These are phyloP conservation scores for Salmo trutta DNA, from an alignment of 2,797 vertebrate species.

Conservation along the genomic window DNA sequence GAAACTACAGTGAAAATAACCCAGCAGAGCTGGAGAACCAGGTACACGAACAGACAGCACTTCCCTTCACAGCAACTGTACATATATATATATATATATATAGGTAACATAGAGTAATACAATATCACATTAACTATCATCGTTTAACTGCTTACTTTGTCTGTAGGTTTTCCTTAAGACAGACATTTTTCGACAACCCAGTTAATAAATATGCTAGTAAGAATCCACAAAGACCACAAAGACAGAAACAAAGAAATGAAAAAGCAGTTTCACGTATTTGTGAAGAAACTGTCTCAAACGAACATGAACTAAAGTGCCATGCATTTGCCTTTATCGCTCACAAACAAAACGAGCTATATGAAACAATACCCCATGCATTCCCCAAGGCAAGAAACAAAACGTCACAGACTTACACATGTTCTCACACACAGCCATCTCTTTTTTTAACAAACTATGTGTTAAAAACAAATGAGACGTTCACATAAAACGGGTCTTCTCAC, in stretches of 20 bases:
- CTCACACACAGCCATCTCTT: too few relatives aligned
- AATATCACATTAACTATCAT: too few relatives aligned
- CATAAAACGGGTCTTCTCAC: neutral
- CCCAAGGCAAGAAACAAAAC: conserved; percentile 52
- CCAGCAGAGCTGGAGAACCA: conserved; percentile 28
- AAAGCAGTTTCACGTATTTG: neutral
- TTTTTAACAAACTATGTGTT: neutral
- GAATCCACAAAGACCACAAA: neutral
- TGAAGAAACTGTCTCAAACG: neutral
- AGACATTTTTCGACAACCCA: conserved; percentile 20
- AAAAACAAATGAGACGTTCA: neutral
- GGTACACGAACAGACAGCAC: too few relatives aligned
- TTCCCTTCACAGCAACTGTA: too few relatives aligned
- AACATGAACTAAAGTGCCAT: neutral
- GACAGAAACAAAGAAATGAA: neutral
- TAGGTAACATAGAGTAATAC: too few relatives aligned
- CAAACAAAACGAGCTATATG: neutral
- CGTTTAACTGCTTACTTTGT: too few relatives aligned
- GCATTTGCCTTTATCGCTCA: neutral
- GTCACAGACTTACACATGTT: neutral
- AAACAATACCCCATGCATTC: conserved; percentile 25
- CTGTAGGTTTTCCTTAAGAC: too few relatives aligned
- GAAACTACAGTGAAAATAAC: conserved; percentile 24
- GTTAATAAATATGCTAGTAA: neutral
- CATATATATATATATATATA: too few relatives aligned